Evolutionary conservation across 2,797 vertebrate species (phyloP).

Genomic region (Basileuterus tristriatus): DNA sequence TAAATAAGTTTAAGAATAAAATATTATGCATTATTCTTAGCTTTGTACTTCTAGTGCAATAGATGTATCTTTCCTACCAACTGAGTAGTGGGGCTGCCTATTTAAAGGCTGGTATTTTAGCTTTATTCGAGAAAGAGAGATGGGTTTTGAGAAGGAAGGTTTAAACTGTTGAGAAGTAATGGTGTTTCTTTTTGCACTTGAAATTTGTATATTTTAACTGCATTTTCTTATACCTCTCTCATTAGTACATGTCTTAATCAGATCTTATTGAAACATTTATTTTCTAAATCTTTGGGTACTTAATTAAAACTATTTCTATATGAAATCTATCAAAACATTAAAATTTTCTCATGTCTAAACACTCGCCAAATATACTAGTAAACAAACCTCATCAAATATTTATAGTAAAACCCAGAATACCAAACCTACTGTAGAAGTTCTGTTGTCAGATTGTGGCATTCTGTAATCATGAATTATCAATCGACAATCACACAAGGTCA

Average conservation of each 20-base stretch:
- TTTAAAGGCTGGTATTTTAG: conserved; percentile 4
- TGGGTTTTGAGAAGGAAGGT: neutral
- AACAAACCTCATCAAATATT: neutral
- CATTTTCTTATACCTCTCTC: conserved; percentile 39
- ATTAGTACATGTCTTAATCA: conserved; percentile 17
- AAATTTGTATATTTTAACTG: neutral
- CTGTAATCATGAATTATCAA: neutral
- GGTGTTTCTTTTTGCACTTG: conserved; percentile 26
- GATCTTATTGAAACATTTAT: conserved; percentile 13
- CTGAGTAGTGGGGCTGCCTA: neutral
- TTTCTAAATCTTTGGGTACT: conserved; percentile 40
- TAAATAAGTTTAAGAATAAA: conserved; percentile 70
- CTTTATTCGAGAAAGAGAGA: neutral
- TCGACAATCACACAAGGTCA: neutral
- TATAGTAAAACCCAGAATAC: neutral
- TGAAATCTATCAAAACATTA: neutral
- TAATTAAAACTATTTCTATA: conserved; percentile 47
- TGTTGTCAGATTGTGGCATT: neutral
- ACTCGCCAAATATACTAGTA: neutral
- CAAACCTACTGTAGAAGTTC: neutral
- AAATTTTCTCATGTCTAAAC: neutral
- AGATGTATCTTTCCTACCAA: conserved; percentile 13
- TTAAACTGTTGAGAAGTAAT: neutral
- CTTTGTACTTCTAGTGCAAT: conserved; percentile 43
- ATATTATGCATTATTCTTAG: conserved; percentile 43